Evolutionary conservation across 2,888 invertebrate species (phyloP).

Genomic region (Agrotis clavis): DNA sequence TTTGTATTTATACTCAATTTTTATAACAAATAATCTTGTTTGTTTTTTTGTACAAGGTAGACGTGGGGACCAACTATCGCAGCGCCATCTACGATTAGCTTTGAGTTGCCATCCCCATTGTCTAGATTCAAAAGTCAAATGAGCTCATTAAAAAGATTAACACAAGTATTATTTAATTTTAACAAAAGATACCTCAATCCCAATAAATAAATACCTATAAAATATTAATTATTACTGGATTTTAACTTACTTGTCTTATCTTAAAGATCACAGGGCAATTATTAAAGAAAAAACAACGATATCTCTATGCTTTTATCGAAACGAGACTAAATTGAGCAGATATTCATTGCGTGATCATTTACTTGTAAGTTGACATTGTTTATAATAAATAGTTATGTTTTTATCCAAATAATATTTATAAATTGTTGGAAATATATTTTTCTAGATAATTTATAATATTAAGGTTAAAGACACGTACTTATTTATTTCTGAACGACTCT

Average conservation of each 20-base stretch:
- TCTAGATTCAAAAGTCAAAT: not conserved
- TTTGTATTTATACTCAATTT: too few species aligned
- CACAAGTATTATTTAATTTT: conserved; percentile 1
- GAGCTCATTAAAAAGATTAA: not conserved
- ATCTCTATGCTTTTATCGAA: conserved; percentile 34
- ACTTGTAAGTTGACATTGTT: not conserved
- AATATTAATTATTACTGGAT: conserved; percentile 43
- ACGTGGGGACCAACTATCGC: too few species aligned
- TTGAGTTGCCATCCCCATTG: too few species aligned
- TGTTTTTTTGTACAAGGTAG: too few species aligned
- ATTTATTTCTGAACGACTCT: too few species aligned
- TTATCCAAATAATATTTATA: not conserved
- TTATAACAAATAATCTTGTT: too few species aligned
- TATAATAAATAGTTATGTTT: not conserved
- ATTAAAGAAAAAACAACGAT: conserved; percentile 24
- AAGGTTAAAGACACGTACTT: too few species aligned
- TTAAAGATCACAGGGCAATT: conserved; percentile 29
- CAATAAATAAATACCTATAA: conserved; percentile 18
- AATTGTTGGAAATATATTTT: not conserved
- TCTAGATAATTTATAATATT: not conserved
- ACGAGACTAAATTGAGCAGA: conserved; percentile 21
- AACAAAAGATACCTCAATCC: conserved; percentile 10
- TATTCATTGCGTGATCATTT: conserved; percentile 32
- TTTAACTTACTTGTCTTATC: not conserved
- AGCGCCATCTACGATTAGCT: too few species aligned